Evolutionary conservation across 2,113 vertebrate genomes (phyloP).

Genomic region (Larimichthys crocea): DNA sequence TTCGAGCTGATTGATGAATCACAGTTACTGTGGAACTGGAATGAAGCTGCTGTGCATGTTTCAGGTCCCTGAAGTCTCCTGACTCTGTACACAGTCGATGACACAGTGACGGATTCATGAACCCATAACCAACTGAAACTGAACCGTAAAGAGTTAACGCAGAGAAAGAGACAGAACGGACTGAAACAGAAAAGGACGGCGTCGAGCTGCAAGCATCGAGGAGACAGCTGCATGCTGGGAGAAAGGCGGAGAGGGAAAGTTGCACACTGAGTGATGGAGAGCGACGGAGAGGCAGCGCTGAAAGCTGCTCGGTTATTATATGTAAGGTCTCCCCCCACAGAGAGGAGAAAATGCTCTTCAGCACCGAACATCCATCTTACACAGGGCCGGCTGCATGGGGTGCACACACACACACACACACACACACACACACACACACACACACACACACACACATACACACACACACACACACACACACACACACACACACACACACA

Average conservation of each 20-base stretch:
- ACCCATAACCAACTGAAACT: not conserved
- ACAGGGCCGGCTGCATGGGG: constrained; percentile 22
- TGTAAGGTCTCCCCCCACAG: constrained; percentile 42
- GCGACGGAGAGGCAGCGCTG: constrained; percentile 27
- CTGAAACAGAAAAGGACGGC: not conserved
- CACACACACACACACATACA: constrained; percentile 19
- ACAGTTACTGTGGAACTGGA: no score
- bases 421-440: constrained; percentile 10
- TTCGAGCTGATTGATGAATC: no score
- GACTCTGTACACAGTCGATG: not conserved
- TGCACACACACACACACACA: constrained; percentile 24
- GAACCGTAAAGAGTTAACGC: not conserved
- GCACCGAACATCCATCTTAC: constrained; percentile 60
- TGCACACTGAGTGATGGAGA: constrained; percentile 44
- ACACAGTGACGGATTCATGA: not conserved
- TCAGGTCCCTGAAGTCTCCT: no score
- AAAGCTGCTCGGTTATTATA: constrained; percentile 57
- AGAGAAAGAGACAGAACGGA: constrained; percentile 1
- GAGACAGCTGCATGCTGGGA: constrained; percentile 42
- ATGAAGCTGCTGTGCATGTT: no score
- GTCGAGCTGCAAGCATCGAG: not conserved
- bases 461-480: not conserved
- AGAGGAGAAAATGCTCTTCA: constrained; percentile 51
- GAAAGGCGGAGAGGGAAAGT: constrained; percentile 8
- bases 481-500: constrained; percentile 28